Evolutionary conservation across 1,140 invertebrate genomes (phyloP), one percentile per base, ranked within the genome.

Genomic region (Drosophila lacertosa): DNA sequence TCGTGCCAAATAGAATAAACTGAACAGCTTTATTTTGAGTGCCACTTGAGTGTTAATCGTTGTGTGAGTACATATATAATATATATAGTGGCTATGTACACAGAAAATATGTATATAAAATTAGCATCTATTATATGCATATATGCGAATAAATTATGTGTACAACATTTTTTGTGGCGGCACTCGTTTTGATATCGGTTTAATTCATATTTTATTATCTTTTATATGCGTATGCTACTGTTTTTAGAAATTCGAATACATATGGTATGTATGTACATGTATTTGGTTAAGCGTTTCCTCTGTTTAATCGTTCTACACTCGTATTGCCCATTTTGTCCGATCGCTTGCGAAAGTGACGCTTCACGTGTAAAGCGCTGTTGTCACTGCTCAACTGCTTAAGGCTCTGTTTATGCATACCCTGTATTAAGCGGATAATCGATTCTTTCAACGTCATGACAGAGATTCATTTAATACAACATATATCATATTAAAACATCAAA

Each of bases 341-440:
- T 64, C 64, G 59, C 59, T 70, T 70, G 59, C 54, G 54, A 74
- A 71, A 71, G 59, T 48, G 55, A 57, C 72, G 60, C 72, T 70
- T 74, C 59, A 74, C 67, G 53, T 74, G 71, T 74, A 40, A 37
- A 69, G 50, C 66, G 32, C 47, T 57, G 32, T 58, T 48, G 73
- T 62, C 37, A 50, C 53, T 32, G 73, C 45, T 71, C 60, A 75
- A 66, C 58, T 48, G 32, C 22, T 62, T 45, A 2, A 26, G 18
- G 18, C n/a, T 64, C 50, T 40, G 35, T 58, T 60, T 29, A 10
- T 1, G 2, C 32, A 48, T 68, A 48, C 39, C 40, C 51, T 39
- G 42, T 57, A 44, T 16, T 7, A 13, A 9, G 4, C 16, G 22
- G 2, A n/a, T n/a, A 6, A n/a, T n/a, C 2, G 11, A n/a, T 35